Base-by-base conservation (phyloP, 1,140 invertebrate species). In the Prorops nasuta region DNA sequence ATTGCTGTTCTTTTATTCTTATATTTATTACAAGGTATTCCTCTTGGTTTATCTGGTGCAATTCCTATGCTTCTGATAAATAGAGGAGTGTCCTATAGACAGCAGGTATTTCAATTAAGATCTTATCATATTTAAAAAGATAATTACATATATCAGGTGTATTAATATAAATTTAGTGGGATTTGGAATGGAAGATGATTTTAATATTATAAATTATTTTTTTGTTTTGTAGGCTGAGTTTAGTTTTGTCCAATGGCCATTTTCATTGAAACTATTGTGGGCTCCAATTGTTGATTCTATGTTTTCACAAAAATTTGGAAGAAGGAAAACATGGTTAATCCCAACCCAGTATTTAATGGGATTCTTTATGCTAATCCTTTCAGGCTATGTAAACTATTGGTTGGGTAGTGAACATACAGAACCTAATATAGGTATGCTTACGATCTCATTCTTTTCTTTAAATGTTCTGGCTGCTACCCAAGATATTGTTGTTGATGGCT, bases 401-500 rank as follows among this genome's bases (percentile, higher is more conserved):
- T 71, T 97, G 17, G 90, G 90, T 9, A 78, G 83, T 8, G 74
- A 84, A 24, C 75, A 74, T 0, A 65, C 64, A 2, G 66, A 81
- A n/a, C 92, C 94, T 1, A 89, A 91, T 67, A 90, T 98, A 42
- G 80, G 79, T 20, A 69, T 90, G 20, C 76, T 99, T 3, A 97
- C 95, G 6, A 60, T 83, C 16, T 80, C 94, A 39, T 99, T 99
- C 79, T 92, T 99, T 67, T 79, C 84, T 42, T 79, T 99, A 1
- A 98, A 98, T 66, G 97, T 98, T 63, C 79, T 99, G 41, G 96
- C 96, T 10, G 96, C 98, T 1, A 99, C 96, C 17, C 98, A 99
- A 80, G 98, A 99, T 77, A 98, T 99, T 69, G 96, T 96, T 44
- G 96, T 99, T 1, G 98, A 99, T 84, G 98, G 98, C 2, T 99